Conservation (phyloP, 92 coral and sea anemone species). For the Porites cylindrica region DNA sequence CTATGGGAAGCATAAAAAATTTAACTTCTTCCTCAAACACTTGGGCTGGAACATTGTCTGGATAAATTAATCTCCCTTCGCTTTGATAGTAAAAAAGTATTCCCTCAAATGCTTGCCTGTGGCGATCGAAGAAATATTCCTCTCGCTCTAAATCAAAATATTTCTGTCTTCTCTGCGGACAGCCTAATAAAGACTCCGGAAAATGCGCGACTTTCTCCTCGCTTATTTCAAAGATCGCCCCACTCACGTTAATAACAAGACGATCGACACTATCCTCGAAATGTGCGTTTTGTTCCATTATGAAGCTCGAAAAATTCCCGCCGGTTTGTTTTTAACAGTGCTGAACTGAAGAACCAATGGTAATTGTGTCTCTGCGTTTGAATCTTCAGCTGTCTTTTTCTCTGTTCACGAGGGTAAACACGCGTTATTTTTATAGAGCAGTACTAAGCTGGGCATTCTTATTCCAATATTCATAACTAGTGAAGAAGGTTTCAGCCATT, state of each 20-base stretch:
- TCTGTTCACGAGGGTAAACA: background rate
- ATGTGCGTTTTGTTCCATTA: constrained; percentile 25
- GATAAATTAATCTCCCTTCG: constrained; percentile 79
- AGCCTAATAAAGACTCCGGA: constrained; percentile 83
- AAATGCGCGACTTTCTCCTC: constrained; percentile 66
- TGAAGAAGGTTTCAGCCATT: constrained; percentile 1
- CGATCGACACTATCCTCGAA: constrained; percentile 18
- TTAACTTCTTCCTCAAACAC: constrained; percentile 86
- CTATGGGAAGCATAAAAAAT: constrained; percentile 81
- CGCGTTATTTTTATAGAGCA: background rate
- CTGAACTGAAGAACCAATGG: background rate
- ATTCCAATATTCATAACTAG: constrained; percentile 22
- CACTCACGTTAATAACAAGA: constrained; percentile 82
- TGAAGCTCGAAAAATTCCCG: constrained; percentile 5
- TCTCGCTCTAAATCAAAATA: constrained; percentile 75
- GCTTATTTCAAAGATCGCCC: constrained; percentile 84
- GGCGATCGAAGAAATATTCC: constrained; percentile 92
- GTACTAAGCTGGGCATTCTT: background rate
- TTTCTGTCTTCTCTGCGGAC: constrained; percentile 70
- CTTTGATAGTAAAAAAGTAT: constrained; percentile 89
- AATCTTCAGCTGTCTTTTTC: background rate
- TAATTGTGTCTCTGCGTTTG: background rate
- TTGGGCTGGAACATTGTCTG: constrained; percentile 85
- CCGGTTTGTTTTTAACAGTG: background rate
- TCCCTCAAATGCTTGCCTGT: constrained; percentile 91